Evolutionary conservation across 2,888 invertebrate genomes (phyloP), one percentile per base, ranked within the genome.

Genomic region (Tenthredo livida): DNA sequence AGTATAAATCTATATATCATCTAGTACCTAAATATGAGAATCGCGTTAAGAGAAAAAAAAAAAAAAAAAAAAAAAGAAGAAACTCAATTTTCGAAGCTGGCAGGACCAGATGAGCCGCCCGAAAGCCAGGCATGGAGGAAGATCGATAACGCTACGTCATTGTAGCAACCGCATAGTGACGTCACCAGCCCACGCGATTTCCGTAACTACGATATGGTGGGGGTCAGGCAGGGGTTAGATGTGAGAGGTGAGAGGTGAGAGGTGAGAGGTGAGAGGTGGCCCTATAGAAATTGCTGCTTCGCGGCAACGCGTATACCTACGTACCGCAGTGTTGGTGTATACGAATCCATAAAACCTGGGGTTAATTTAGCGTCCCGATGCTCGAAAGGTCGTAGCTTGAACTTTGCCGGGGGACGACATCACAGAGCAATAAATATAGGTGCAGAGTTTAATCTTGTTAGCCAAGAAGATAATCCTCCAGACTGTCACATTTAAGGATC

Each of bases 91-190:
- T 73, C 40, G 40, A 80, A 25, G 40, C 50, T 37, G 40, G 61
- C 21, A 61, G 61, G 40, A 61, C 58, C 80, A 80, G 61, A 80
- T 80, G 80, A 80, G 80, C 40, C 80, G 37, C 80, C 61, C 58
- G 21, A 80, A 80, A 40, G 61, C 40, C 80, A 21, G 61, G 80
- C 58, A 61, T 43, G 72, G 61, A 61, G 21, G 58, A 15, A 80
- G 10, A 80, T 80, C 80, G 80, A 80, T 80, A 80, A 80, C 58
- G 77, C 58, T 80, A 80, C 80, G 80, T 80, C 80, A 80, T 80
- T 61, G 80, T 80, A 61, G 61, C 37, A 40, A 61, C 80, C 80
- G 61, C 80, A 58, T 61, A 80, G 80, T 80, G 80, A 80, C 80
- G 80, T 80, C 80, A 80, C 61, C 61, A 9, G 40, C 80, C 58